These are phyloP conservation scores for Lota lota DNA, from an alignment of 2,113 vertebrate species.

Conservation along the genomic window DNA sequence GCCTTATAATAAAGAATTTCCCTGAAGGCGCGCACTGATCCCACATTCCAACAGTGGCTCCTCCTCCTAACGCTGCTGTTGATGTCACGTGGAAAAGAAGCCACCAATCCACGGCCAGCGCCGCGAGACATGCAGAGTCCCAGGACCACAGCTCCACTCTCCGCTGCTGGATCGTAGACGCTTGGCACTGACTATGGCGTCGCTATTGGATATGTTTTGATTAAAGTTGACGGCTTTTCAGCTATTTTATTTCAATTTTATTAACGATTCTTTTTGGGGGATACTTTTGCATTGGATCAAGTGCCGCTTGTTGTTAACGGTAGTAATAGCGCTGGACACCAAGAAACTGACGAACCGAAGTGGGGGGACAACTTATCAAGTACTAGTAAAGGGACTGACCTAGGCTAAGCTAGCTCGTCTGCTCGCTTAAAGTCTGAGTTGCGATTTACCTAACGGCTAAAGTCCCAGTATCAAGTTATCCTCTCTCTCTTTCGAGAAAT, in stretches of 20 bases:
- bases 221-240: slow-evolving; percentile 26
- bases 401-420: slow-evolving; percentile 64
- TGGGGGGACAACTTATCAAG: slow-evolving; percentile 47
- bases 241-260: not conserved
- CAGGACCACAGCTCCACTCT: not conserved
- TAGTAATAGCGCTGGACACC: slow-evolving; percentile 5
- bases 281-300: slow-evolving; percentile 10
- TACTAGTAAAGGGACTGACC: slow-evolving; percentile 39
- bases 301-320: not conserved
- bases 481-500: not conserved
- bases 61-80: slow-evolving; percentile 33
- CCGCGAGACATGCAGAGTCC: slow-evolving; percentile 14
- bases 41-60: slow-evolving; percentile 60
- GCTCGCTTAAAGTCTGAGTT: slow-evolving; percentile 30
- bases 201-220: slow-evolving; percentile 50
- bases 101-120: slow-evolving; percentile 55
- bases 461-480: slow-evolving; percentile 2
- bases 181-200: slow-evolving; percentile 26
- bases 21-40: slow-evolving; percentile 54
- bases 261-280: not conserved
- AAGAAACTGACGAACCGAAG: slow-evolving; percentile 34
- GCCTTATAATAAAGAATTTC: slow-evolving; percentile 41
- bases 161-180: slow-evolving; percentile 44
- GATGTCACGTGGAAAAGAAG: slow-evolving; percentile 38
- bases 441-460: slow-evolving; percentile 18